These are phyloP conservation scores for Gadus chalcogrammus DNA, from an alignment of 2,113 vertebrate species.

Conservation along the genomic window DNA sequence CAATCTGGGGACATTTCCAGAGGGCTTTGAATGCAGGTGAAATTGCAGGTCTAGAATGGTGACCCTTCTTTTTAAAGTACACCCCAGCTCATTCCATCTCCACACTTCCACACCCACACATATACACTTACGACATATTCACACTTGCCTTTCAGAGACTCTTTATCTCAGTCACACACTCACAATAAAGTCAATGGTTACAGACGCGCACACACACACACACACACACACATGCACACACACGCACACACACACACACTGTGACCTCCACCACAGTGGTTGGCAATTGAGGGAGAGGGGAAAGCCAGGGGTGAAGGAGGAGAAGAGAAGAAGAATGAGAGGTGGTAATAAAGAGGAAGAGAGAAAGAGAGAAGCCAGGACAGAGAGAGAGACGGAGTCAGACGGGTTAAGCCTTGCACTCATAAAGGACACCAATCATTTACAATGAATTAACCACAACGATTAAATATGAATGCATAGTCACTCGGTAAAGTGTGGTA, in stretches of 20 bases:
- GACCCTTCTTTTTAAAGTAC: conserved; percentile 36
- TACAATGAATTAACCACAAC: too few relatives aligned
- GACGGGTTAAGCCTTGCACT: conserved; percentile 10
- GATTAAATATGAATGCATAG: too few relatives aligned
- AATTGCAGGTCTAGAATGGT: conserved; percentile 42
- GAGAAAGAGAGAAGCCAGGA: conserved; percentile 13
- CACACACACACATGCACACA: background rate
- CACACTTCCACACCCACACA: background rate
- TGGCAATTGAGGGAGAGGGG: conserved; percentile 21
- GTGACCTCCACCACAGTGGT: conserved; percentile 22
- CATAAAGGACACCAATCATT: background rate
- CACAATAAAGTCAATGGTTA: too few relatives aligned
- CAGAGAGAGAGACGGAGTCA: background rate
- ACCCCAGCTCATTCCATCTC: conserved; percentile 24
- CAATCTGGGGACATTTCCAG: conserved; percentile 18
- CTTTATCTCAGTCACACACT: conserved; percentile 35
- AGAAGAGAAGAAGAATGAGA: conserved; percentile 24
- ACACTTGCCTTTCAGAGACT: conserved; percentile 43
- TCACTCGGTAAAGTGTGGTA: too few relatives aligned
- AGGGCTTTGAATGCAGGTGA: conserved; percentile 36
- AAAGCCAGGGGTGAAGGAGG: conserved; percentile 32
- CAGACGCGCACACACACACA: background rate
- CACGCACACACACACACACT: conserved; percentile 1
- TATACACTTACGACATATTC: conserved; percentile 14
- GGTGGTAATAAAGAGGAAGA: conserved; percentile 20